Base-by-base conservation (phyloP, 2,113 vertebrate species). In the Chaenocephalus aceratus region DNA sequence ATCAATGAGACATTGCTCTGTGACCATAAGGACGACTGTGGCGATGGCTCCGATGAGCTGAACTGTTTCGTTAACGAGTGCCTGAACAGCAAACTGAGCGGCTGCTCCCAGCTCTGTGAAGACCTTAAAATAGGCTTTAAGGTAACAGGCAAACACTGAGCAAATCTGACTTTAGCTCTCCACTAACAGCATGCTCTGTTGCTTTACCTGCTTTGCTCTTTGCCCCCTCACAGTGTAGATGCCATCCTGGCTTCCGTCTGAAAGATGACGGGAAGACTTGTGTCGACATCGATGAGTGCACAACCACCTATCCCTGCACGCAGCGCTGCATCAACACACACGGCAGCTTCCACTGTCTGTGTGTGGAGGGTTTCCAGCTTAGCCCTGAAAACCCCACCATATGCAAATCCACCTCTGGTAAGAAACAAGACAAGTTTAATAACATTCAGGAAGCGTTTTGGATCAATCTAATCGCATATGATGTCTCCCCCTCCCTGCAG, bases 61-160 rank as follows among this genome's bases (percentile, higher is more conserved):
- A 97, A 97, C 93, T 99, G 98, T 92, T 97, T 98, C 45, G 87
- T 99, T 82, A 97, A 99, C 0, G 98, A 99, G 89, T 99, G 98
- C 63, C 95, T 98, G 86, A 99, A 96, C 93, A 96, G 90, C 85
- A 97, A 96, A 85, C 92, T 98, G 85, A 98, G 97, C 0, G 98
- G 97, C 95, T 99, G 98, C 87, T 97, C 96, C 23, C 98, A 99
- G 92, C 97, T 97, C 82, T 99, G 98, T 0, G 96, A 97, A 71
- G 97, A 99, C 93, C 96, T 97, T 44, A 97, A 96, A 91, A 97
- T 98, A 0, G 98, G 98, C 14, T 99, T 97, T 93, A 99, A 99
- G 95, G 96, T 96, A 85, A 80, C 30, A 30, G 30, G 68, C 0
- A 34, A 66, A 15, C 60, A 7, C 8, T 16, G 5, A 26, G 2